These are phyloP conservation scores for Taphrorychus bicolor DNA, from an alignment of 2,888 invertebrate genomes.

Conservation along the genomic window DNA sequence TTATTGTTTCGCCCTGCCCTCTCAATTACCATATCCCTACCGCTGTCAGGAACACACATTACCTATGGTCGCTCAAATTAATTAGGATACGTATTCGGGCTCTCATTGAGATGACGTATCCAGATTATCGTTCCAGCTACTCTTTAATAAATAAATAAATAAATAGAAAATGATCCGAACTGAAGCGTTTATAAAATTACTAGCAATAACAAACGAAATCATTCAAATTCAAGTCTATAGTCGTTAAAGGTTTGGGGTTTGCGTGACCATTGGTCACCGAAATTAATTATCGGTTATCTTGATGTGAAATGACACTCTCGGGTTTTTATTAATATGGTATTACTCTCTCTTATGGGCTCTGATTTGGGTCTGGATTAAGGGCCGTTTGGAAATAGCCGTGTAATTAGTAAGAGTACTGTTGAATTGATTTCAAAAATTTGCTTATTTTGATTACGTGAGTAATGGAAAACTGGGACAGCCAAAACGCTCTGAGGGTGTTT, in stretches of 20 bases:
- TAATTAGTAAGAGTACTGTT: no score
- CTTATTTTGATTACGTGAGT: no score
- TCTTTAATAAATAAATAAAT: no score
- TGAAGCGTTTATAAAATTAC: neutral
- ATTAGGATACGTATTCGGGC: neutral
- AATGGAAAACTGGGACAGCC: no score
- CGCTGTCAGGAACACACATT: neutral
- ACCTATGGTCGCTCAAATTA: neutral
- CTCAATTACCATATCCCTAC: neutral
- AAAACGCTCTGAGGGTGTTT: no score
- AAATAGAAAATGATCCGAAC: neutral
- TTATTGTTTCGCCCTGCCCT: neutral
- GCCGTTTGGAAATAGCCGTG: neutral
- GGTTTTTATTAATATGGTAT: conserved; percentile 7
- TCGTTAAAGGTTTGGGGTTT: neutral
- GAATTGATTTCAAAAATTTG: no score
- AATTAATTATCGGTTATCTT: conserved; percentile 20
- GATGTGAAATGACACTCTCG: conserved; percentile 9
- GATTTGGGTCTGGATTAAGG: conserved; percentile 10
- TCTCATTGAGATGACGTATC: neutral
- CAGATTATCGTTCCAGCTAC: neutral
- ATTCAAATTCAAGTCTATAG: neutral
- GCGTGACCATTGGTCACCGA: conserved; percentile 16
- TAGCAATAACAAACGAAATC: neutral
- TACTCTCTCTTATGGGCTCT: neutral